Evolutionary conservation across 2,888 invertebrate genomes (phyloP).

Genomic region (Luperina testacea): DNA sequence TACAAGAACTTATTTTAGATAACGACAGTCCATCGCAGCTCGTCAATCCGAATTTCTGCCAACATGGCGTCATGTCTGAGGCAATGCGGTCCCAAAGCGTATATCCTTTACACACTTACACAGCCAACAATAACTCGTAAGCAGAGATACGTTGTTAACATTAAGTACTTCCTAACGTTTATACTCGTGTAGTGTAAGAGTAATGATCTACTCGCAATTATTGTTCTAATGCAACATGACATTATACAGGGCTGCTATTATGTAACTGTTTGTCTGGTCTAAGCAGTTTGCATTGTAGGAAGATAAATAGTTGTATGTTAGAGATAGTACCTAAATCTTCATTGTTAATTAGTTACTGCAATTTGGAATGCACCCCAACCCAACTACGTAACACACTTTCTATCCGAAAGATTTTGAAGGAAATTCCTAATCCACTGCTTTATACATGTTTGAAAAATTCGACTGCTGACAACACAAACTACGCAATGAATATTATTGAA

Average conservation of each 20-base stretch:
- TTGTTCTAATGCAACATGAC: conserved; percentile 25
- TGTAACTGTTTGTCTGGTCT: neutral
- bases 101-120: conserved; percentile 31
- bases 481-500: neutral
- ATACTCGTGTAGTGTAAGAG: conserved; percentile 7
- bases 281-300: conserved; percentile 2
- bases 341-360: neutral
- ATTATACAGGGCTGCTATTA: conserved; percentile 8
- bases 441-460: neutral
- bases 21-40: neutral
- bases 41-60: conserved; percentile 19
- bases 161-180: conserved; percentile 23
- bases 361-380: neutral
- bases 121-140: conserved; percentile 41
- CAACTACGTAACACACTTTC: neutral
- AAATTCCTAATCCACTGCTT: neutral
- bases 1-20: conserved; percentile 21
- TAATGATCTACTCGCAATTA: conserved; percentile 39
- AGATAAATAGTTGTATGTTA: conserved; percentile 14
- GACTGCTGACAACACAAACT: neutral
- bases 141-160: conserved; percentile 28
- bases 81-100: conserved; percentile 41
- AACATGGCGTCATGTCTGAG: conserved; percentile 27
- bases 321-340: neutral
- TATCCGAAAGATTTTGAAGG: neutral